Conservation (phyloP, 2,888 invertebrate species). For the Polyommatus iphigenia region DNA sequence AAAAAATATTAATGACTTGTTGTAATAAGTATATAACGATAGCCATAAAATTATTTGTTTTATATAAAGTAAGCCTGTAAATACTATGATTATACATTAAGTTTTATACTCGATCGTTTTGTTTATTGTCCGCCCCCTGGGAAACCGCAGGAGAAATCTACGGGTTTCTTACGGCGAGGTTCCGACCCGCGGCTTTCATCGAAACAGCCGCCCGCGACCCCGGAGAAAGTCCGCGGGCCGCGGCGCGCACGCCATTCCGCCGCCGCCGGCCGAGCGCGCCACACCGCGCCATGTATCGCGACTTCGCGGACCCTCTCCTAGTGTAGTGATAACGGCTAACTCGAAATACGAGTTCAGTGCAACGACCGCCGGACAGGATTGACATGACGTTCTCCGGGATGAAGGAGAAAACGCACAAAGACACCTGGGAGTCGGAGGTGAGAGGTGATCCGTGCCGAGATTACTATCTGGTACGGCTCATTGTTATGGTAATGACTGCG, state of each 20-base stretch:
- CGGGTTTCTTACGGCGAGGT: constrained; percentile 50
- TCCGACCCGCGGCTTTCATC: constrained; percentile 76
- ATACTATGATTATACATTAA: constrained; percentile 80
- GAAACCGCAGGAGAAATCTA: background rate
- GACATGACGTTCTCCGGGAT: constrained; percentile 73
- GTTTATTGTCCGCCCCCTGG: constrained; percentile 53
- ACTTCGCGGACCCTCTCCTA: constrained; percentile 61
- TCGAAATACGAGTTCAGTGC: constrained; percentile 54
- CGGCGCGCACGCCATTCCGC: constrained; percentile 74
- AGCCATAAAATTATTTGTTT: constrained; percentile 80
- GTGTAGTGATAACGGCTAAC: constrained; percentile 47
- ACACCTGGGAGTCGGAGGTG: constrained; percentile 76
- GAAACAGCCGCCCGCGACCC: constrained; percentile 50
- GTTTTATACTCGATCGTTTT: constrained; percentile 77
- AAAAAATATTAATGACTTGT: constrained; percentile 79
- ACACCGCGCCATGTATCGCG: constrained; percentile 45
- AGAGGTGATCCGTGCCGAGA: constrained; percentile 46
- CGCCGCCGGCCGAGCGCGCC: constrained; percentile 46
- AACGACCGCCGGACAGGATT: constrained; percentile 58
- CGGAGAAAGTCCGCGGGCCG: constrained; percentile 73
- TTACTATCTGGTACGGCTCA: constrained; percentile 53
- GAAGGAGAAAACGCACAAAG: constrained; percentile 75
- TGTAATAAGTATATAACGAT: constrained; percentile 77
- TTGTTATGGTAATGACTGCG: constrained; percentile 52
- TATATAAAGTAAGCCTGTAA: constrained; percentile 79